Evolutionary conservation across 2,113 vertebrate species (phyloP).

Genomic region (Aptenodytes forsteri): DNA sequence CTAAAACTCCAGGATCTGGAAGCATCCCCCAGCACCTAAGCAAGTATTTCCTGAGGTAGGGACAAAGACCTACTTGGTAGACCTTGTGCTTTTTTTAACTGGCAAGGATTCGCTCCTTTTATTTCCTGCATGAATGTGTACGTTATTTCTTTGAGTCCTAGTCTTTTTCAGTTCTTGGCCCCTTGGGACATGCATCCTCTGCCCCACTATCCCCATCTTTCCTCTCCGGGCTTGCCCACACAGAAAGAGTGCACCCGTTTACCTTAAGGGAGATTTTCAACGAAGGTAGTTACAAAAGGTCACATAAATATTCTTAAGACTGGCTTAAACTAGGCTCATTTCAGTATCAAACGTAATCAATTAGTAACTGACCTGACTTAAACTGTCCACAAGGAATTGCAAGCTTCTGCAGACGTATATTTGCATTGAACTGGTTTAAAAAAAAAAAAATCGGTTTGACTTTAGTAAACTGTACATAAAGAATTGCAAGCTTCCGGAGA

Average conservation of each 20-base stretch:
- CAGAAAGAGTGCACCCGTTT: rapidly evolving
- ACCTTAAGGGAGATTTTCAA: neutral
- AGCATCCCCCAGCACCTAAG: neutral
- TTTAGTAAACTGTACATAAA: neutral
- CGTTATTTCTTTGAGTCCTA: neutral
- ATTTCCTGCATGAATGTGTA: neutral
- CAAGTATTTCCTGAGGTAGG: neutral
- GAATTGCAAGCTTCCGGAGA: neutral
- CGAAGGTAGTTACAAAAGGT: neutral
- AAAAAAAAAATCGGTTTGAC: neutral
- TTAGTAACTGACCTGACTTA: neutral
- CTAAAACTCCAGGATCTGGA: neutral
- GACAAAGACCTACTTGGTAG: neutral
- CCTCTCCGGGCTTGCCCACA: neutral
- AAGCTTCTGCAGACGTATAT: neutral
- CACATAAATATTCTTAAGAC: neutral
- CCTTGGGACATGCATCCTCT: neutral
- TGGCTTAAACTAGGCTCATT: neutral
- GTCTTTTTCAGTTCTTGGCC: neutral
- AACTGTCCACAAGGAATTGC: neutral
- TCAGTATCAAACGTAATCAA: too few species aligned
- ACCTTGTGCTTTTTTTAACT: neutral
- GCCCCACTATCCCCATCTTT: rapidly evolving
- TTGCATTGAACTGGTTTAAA: neutral
- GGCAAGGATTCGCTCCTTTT: neutral